These are phyloP conservation scores for Piaya cayana DNA, from an alignment of 2,113 vertebrate species.

Conservation along the genomic window DNA sequence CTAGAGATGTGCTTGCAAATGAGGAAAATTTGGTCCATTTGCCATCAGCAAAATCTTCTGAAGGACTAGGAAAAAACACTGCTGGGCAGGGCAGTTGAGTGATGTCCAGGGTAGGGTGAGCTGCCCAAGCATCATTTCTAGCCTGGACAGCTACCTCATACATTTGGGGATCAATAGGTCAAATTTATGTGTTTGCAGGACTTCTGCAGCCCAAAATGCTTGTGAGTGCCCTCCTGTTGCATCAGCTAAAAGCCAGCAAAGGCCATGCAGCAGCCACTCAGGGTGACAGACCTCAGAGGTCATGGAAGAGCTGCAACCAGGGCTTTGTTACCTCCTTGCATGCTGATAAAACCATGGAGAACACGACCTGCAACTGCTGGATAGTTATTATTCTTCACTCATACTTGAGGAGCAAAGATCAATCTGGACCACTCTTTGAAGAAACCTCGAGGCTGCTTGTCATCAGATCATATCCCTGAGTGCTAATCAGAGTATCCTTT, in stretches of 20 bases:
- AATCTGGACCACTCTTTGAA: neutral
- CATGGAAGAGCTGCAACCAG: neutral
- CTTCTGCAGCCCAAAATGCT: neutral
- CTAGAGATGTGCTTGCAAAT: neutral
- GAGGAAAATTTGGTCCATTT: neutral
- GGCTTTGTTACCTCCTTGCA: neutral
- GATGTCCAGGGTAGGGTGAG: neutral
- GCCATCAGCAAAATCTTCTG: neutral
- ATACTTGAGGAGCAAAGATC: neutral
- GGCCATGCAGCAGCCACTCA: neutral
- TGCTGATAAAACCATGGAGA: neutral
- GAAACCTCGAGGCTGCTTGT: neutral
- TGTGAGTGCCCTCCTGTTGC: neutral
- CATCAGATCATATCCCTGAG: neutral
- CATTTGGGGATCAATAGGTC: neutral
- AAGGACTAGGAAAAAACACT: neutral
- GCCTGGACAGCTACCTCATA: neutral
- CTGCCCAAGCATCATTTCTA: neutral
- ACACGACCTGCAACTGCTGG: neutral
- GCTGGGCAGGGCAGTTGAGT: neutral
- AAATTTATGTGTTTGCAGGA: neutral
- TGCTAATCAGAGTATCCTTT: conserved; percentile 6
- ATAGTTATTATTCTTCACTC: neutral
- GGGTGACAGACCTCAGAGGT: neutral
- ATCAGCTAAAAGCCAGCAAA: neutral